Percentiles rank a stretch among this genome's conserved stretches.
Evolutionary conservation across 2,113 vertebrate genomes (phyloP).

Genomic region (Eupsittula cactorum): DNA sequence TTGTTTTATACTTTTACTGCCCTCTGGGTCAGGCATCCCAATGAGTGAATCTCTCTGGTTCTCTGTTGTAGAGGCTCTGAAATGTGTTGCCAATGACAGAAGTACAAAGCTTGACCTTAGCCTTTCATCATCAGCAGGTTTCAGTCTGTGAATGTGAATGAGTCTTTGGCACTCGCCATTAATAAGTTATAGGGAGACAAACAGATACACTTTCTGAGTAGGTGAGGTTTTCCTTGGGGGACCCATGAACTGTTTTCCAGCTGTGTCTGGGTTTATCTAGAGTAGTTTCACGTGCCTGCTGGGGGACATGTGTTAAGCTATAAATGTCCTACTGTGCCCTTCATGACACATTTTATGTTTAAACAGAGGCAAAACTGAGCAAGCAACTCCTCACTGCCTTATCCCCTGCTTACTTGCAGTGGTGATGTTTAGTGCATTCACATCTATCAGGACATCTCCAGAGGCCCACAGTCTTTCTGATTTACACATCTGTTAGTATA

Average conservation of each 20-base stretch:
- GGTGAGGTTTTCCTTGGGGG: slow-evolving; percentile 32
- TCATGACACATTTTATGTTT: slow-evolving; percentile 35
- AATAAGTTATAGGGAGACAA: slow-evolving; percentile 32
- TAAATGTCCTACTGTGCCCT: slow-evolving; percentile 35
- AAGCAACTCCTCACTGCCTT: background rate
- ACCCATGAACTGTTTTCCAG: slow-evolving; percentile 38
- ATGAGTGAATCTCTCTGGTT: slow-evolving; percentile 40
- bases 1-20: slow-evolving; percentile 62
- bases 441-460: background rate
- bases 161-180: background rate
- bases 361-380: slow-evolving; percentile 29
- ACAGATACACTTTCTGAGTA: slow-evolving; percentile 34
- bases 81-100: slow-evolving; percentile 57
- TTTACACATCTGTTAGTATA: background rate
- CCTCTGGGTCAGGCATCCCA: slow-evolving; percentile 49
- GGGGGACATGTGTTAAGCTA: slow-evolving; percentile 11
- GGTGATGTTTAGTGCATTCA: background rate
- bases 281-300: slow-evolving; percentile 43
- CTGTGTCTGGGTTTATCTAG: slow-evolving; percentile 44
- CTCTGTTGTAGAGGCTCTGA: background rate
- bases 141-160: background rate
- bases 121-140: slow-evolving; percentile 40
- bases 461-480: background rate
- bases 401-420: background rate
- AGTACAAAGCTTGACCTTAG: slow-evolving; percentile 64